Evolutionary conservation across 23 tunicate genomes (phyloP).

Genomic region (Oikopleura dioica): DNA sequence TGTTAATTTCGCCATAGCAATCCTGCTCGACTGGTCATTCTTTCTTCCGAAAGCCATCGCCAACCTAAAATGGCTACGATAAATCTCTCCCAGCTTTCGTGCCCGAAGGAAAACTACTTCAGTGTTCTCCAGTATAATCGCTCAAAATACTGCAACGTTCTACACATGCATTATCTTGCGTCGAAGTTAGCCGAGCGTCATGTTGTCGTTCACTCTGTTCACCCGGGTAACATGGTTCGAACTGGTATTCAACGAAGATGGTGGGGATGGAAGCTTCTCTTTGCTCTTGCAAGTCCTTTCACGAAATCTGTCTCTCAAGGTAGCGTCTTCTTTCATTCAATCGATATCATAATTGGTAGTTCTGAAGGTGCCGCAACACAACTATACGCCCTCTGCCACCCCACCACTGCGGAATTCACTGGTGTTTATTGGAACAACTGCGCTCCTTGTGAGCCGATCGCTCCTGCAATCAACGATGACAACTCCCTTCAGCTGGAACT

Average conservation of each 20-base stretch:
- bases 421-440: background rate
- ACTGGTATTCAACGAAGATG: background rate
- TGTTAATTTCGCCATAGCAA: too few species aligned
- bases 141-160: constrained; percentile 47
- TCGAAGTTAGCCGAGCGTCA: background rate
- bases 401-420: background rate
- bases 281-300: background rate
- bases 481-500: background rate
- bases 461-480: background rate
- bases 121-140: constrained; percentile 53
- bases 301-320: background rate
- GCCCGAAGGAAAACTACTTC: constrained; percentile 36
- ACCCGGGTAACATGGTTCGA: background rate
- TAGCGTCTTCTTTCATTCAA: background rate
- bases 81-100: too few species aligned
- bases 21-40: too few species aligned
- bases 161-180: constrained; percentile 29
- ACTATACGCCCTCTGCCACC: background rate
- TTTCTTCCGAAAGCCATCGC: too few species aligned
- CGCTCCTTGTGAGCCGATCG: background rate
- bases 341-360: background rate
- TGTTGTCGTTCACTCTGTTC: background rate
- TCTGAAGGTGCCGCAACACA: background rate
- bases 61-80: too few species aligned
- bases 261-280: background rate